Conservation (phyloP, 2,113 vertebrate genomes). For the Mystacornis crossleyi region DNA sequence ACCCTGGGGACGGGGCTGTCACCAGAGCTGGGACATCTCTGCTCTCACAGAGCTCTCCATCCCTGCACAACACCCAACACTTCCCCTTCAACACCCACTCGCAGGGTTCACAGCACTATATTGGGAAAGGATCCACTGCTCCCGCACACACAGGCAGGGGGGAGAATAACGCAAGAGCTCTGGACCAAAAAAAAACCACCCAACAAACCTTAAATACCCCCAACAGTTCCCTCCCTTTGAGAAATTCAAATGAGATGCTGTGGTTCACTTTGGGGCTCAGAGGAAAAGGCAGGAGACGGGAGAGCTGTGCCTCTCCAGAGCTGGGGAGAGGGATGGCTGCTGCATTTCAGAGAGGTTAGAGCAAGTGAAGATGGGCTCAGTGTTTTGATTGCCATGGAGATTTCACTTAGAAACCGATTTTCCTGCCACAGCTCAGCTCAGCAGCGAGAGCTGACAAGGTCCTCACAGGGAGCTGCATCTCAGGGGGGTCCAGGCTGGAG, state of each 20-base stretch:
- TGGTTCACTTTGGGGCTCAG: background rate
- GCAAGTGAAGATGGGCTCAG: background rate
- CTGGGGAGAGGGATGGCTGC: background rate
- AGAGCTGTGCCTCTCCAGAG: background rate
- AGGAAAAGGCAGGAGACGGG: background rate
- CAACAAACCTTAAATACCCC: background rate
- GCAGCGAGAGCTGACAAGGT: background rate
- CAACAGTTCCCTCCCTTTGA: background rate
- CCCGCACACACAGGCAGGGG: background rate
- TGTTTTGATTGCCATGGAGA: conserved; percentile 52
- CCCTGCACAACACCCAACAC: background rate
- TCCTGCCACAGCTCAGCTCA: background rate
- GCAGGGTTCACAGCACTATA: background rate
- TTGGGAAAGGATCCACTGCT: background rate
- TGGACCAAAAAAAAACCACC: fast-evolving
- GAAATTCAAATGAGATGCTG: background rate
- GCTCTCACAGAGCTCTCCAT: background rate
- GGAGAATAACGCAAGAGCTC: background rate
- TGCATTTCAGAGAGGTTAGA: conserved; percentile 7
- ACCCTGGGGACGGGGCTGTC: background rate
- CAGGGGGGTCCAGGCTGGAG: background rate
- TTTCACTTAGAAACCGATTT: conserved; percentile 35
- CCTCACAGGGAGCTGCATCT: background rate
- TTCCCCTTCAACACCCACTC: background rate
- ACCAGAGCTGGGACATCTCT: background rate